Evolutionary conservation across 2,797 vertebrate genomes (phyloP).

Genomic region (Silurus aristotelis): DNA sequence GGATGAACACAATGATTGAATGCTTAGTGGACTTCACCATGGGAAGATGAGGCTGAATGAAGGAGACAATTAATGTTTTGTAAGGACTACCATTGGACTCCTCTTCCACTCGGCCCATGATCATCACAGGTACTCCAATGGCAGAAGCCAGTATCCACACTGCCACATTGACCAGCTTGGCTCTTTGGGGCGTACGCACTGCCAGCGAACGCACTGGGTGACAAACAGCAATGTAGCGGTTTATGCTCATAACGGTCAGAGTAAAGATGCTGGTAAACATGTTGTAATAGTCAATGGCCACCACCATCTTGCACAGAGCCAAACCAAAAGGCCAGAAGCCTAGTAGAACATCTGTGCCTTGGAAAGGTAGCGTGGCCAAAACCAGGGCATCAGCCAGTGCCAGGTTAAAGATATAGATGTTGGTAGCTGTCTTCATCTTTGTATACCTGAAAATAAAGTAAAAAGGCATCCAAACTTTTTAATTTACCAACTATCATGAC

Average conservation of each 20-base stretch:
- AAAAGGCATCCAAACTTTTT: conserved; percentile 9
- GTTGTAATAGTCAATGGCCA: conserved; percentile 87
- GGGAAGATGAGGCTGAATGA: conserved; percentile 18
- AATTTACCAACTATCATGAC: neutral
- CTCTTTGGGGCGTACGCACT: conserved; percentile 83
- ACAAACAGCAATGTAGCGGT: conserved; percentile 86
- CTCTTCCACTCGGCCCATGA: conserved; percentile 83
- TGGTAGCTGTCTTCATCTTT: conserved; percentile 89
- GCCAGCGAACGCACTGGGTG: conserved; percentile 85
- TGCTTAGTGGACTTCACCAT: conserved; percentile 23
- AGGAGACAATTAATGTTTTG: neutral
- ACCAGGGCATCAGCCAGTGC: conserved; percentile 83
- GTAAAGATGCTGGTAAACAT: conserved; percentile 90
- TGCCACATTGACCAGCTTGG: conserved; percentile 82
- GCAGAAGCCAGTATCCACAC: conserved; percentile 84
- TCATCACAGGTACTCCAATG: conserved; percentile 80
- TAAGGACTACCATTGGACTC: conserved; percentile 66
- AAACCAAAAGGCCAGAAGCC: conserved; percentile 86
- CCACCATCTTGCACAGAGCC: conserved; percentile 79
- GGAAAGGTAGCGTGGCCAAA: conserved; percentile 83
- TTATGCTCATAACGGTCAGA: conserved; percentile 85
- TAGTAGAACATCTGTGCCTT: conserved; percentile 81
- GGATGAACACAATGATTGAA: conserved; percentile 17
- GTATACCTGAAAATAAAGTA: conserved; percentile 72
- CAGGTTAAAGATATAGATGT: conserved; percentile 87